phyloP scores from a whole-genome alignment of 2,888 invertebrate species.

The Calameuta idolon region DNA sequence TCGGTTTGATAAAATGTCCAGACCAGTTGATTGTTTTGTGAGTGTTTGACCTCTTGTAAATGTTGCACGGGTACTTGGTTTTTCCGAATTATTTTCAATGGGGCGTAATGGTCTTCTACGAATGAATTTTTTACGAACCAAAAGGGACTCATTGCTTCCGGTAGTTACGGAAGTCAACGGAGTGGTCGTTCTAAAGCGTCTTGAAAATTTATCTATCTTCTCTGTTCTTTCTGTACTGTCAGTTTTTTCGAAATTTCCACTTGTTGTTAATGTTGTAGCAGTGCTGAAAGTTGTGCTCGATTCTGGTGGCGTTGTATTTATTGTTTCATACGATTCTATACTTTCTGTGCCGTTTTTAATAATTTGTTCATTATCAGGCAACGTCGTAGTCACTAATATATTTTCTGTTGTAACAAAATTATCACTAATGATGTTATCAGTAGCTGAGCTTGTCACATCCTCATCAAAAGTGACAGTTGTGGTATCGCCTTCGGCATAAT shows the following conservation, averaged over 20 bases:
- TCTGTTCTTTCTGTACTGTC: neutral
- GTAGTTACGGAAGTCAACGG: neutral
- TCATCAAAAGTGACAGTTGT: neutral
- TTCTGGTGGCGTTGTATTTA: slow-evolving; percentile 8
- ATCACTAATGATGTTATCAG: neutral
- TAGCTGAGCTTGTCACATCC: neutral
- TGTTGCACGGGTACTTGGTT: slow-evolving; percentile 15
- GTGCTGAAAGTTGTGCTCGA: slow-evolving; percentile 17
- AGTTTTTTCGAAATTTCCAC: neutral
- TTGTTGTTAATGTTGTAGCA: slow-evolving; percentile 16
- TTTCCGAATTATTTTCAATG: slow-evolving; percentile 10
- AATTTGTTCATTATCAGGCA: neutral
- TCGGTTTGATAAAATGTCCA: slow-evolving; percentile 37
- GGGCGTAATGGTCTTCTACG: slow-evolving; percentile 40
- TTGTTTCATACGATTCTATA: neutral
- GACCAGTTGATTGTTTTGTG: slow-evolving; percentile 24
- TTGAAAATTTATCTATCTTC: neutral
- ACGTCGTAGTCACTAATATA: neutral
- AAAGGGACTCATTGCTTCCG: slow-evolving; percentile 24
- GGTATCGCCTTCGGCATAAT: neutral
- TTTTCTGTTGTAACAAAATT: neutral
- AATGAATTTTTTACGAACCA: slow-evolving; percentile 48
- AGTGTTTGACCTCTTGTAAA: slow-evolving; percentile 18
- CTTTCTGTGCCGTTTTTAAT: neutral
- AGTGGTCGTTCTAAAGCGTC: neutral